phyloP scores from a whole-genome alignment of 1,140 invertebrate genomes.

The Schmidtea mediterranea region DNA sequence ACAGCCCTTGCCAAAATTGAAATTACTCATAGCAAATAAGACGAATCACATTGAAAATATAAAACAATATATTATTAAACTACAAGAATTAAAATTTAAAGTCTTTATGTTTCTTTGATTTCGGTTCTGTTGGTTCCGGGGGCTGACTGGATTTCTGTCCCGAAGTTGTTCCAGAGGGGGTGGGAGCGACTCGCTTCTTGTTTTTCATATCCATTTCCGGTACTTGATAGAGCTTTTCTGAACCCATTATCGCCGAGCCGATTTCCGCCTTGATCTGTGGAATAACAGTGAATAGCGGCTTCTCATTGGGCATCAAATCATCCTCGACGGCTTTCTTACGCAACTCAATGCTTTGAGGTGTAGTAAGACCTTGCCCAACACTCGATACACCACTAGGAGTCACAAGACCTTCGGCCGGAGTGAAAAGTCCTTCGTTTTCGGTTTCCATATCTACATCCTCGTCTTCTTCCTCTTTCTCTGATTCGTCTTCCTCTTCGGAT shows the following conservation, averaged over 20 bases:
- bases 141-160: constrained; percentile 6
- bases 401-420: constrained; percentile 32
- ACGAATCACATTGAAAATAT: not conserved
- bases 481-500: constrained; percentile 7
- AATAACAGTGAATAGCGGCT: constrained; percentile 52
- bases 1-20: no score
- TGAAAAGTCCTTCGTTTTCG: constrained; percentile 5
- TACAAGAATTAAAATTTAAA: constrained; percentile 6
- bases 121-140: not conserved
- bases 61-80: constrained; percentile 1
- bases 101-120: constrained; percentile 6
- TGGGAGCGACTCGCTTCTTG: not conserved
- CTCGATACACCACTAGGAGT: constrained; percentile 82
- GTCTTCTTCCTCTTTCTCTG: constrained; percentile 1
- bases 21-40: no score
- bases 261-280: constrained; percentile 75
- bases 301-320: no score
- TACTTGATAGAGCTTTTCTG: constrained; percentile 83
- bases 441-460: constrained; percentile 1
- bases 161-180: not conserved
- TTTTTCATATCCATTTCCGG: constrained; percentile 27
- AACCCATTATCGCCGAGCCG: constrained; percentile 61
- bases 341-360: constrained; percentile 86
- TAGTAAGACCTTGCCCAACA: constrained; percentile 76
- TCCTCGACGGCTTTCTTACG: constrained; percentile 83